Percentiles rank a stretch among this genome's conserved stretches.
Evolutionary conservation across 2,888 invertebrate species (phyloP).

Genomic region (Macropis europaea): DNA sequence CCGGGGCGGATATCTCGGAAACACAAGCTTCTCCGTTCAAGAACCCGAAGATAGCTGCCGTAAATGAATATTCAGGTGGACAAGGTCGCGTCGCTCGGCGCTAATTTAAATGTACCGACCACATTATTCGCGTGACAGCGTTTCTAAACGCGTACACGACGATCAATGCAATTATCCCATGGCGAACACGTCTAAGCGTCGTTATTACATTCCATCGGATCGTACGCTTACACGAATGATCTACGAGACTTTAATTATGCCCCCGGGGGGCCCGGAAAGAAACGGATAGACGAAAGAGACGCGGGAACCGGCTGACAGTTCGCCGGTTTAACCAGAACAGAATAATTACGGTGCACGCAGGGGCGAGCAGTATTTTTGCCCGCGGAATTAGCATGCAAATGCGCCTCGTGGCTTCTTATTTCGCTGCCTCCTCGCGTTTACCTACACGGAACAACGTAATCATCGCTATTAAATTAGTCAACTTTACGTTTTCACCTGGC

Average conservation of each 20-base stretch:
- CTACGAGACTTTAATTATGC: conserved; percentile 43
- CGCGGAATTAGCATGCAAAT: conserved; percentile 12
- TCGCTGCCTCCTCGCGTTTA: background rate
- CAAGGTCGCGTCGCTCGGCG: too few species aligned
- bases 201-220: conserved; percentile 22
- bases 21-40: background rate
- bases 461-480: conserved; percentile 15
- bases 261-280: conserved; percentile 1
- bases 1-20: background rate
- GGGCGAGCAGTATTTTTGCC: conserved; percentile 11
- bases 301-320: conserved; percentile 24
- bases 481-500: too few species aligned
- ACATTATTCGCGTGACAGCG: background rate
- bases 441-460: background rate
- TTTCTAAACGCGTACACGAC: background rate
- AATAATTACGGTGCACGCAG: conserved; percentile 34
- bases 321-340: conserved; percentile 19
- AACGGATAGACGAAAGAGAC: conserved; percentile 22
- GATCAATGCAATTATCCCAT: conserved; percentile 29
- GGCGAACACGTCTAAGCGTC: conserved; percentile 15
- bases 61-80: background rate
- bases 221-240: conserved; percentile 29
- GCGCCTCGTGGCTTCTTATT: conserved; percentile 5
- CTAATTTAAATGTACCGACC: too few species aligned
- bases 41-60: background rate